Percentiles rank a stretch among this genome's conserved stretches.
These are phyloP conservation scores for Rotaria sp. DNA, from an alignment of 2,888 invertebrate genomes.

Conservation along the genomic window DNA sequence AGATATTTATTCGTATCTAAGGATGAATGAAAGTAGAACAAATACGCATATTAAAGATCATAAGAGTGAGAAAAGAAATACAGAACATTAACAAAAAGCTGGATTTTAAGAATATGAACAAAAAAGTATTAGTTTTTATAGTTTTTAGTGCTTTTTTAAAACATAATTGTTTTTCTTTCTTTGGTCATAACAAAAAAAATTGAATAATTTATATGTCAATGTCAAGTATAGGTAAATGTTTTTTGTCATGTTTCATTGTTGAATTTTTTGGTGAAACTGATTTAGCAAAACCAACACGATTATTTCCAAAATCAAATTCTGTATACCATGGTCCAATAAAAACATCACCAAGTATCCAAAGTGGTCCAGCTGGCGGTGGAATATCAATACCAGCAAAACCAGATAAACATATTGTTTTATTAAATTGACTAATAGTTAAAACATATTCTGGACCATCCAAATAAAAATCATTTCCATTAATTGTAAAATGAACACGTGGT, in stretches of 20 bases:
- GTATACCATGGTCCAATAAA: slow-evolving; percentile 93
- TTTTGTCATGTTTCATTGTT: background rate
- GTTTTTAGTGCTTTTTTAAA: background rate
- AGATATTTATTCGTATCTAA: background rate
- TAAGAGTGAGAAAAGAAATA: background rate
- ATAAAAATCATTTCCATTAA: slow-evolving; percentile 70
- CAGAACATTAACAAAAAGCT: background rate
- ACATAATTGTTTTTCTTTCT: background rate
- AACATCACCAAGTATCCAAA: slow-evolving; percentile 96
- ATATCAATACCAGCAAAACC: slow-evolving; percentile 95
- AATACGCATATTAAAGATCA: background rate
- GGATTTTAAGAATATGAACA: background rate
- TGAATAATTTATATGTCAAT: background rate
- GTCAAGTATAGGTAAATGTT: background rate
- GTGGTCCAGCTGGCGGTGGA: slow-evolving; percentile 83
- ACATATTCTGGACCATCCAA: slow-evolving; percentile 79
- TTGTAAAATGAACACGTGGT: slow-evolving; percentile 69
- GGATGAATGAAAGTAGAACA: background rate
- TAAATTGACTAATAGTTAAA: slow-evolving; percentile 55
- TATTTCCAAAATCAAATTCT: slow-evolving; percentile 81
- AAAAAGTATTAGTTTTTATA: background rate
- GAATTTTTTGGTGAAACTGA: background rate
- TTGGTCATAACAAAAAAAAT: background rate
- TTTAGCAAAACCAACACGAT: slow-evolving; percentile 77
- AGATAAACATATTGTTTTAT: slow-evolving; percentile 80